Conservation (phyloP, 2,797 vertebrate species). For the Otolemur crassicaudatus region DNA sequence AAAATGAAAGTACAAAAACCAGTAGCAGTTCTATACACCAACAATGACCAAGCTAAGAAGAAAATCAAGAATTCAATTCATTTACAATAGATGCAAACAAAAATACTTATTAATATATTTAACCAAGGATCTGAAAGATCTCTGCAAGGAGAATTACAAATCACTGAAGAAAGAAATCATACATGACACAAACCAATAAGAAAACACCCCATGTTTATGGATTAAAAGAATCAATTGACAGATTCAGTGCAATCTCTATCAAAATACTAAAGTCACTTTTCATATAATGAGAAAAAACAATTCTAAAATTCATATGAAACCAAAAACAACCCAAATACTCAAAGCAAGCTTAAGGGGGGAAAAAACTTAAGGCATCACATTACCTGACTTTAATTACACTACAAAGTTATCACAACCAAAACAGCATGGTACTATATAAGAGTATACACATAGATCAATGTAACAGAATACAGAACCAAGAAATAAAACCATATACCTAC, state of each 20-base stretch:
- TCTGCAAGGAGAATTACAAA: neutral
- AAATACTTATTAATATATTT: neutral
- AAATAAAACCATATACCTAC: neutral
- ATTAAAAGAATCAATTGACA: neutral
- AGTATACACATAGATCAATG: neutral
- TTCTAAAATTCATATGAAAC: neutral
- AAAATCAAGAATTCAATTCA: neutral
- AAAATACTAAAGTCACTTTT: neutral
- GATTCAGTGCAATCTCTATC: neutral
- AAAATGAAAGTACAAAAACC: neutral
- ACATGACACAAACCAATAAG: neutral
- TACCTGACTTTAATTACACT: neutral
- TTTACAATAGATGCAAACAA: neutral
- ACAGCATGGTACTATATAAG: neutral
- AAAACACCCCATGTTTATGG: neutral
- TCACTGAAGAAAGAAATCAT: neutral
- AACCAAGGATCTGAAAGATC: neutral
- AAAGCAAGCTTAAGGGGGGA: neutral
- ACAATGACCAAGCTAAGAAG: neutral
- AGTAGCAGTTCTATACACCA: neutral
- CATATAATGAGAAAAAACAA: neutral
- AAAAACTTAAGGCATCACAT: neutral
- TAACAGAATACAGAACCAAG: neutral
- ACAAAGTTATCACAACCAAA: neutral
- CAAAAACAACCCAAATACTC: neutral